phyloP scores from a whole-genome alignment of 1,140 invertebrate genomes.

The Meloidogyne hapla region DNA sequence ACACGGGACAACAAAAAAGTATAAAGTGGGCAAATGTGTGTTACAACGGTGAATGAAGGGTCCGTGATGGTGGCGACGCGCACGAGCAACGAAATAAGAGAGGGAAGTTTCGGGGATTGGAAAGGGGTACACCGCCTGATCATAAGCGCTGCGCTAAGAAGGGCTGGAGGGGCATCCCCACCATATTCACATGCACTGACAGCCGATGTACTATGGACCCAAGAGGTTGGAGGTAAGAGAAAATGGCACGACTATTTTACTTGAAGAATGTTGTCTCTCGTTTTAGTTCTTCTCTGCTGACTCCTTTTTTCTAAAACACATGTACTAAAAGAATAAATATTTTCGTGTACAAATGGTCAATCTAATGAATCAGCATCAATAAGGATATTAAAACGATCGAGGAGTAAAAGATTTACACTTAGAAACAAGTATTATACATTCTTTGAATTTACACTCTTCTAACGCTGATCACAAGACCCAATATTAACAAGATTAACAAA shows the following conservation, averaged over 20 bases:
- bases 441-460: no score
- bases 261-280: background rate
- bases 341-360: no score
- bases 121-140: background rate
- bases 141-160: background rate
- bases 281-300: background rate
- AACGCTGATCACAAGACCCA: no score
- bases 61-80: background rate
- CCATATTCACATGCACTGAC: background rate
- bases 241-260: background rate
- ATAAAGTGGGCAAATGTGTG: background rate
- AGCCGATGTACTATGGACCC: background rate
- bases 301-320: background rate
- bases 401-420: no score
- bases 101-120: background rate
- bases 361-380: no score
- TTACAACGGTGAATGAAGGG: background rate
- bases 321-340: no score
- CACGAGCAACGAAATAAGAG: background rate
- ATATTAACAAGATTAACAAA: no score
- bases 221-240: background rate
- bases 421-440: no score
- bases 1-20: background rate
- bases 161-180: background rate
- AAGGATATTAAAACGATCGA: no score